Percentiles rank a stretch among this genome's conserved stretches.
phyloP scores from a whole-genome alignment of 2,797 vertebrate genomes.

The Mormyrus hasselquistii region DNA sequence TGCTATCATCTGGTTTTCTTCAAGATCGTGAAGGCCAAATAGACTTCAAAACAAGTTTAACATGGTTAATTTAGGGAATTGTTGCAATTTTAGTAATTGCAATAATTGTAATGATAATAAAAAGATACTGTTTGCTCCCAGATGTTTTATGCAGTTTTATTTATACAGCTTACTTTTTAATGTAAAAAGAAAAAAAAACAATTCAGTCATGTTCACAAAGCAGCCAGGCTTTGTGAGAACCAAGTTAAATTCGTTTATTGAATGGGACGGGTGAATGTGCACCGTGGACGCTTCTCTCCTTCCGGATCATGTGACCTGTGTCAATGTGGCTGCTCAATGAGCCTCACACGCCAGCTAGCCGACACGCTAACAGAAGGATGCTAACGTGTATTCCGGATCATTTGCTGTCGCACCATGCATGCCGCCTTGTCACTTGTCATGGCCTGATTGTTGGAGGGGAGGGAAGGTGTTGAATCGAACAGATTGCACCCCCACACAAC shows the following conservation, averaged over 20 bases:
- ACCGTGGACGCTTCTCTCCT: neutral
- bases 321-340: neutral
- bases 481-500: neutral
- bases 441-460: neutral
- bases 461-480: neutral
- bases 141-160: neutral
- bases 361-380: neutral
- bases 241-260: neutral
- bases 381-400: neutral
- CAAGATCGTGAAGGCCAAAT: neutral
- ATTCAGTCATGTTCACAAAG: neutral
- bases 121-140: neutral
- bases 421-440: neutral
- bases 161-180: neutral
- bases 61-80: neutral
- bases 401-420: neutral
- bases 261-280: neutral
- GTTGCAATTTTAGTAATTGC: slow-evolving; percentile 1
- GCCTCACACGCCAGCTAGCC: neutral
- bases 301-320: neutral
- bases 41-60: neutral
- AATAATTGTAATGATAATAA: neutral
- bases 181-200: neutral
- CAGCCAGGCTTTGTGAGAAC: neutral
- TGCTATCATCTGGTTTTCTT: neutral